phyloP scores from a whole-genome alignment of 2,888 invertebrate species.

The Agrochola circellaris region DNA sequence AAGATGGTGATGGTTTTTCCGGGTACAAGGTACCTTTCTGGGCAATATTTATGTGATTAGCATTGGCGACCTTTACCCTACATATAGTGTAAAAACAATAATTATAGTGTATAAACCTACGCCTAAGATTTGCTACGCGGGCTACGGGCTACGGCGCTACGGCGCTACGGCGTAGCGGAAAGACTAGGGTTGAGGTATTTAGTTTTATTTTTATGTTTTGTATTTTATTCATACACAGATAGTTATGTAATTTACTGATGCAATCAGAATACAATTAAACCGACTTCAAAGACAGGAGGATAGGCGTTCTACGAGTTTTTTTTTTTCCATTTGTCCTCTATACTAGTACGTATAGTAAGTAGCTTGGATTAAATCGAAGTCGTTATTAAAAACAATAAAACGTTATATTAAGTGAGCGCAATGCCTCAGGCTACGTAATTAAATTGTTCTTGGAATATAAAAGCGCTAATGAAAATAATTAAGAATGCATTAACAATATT shows the following conservation, averaged over 20 bases:
- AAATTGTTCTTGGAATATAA: conserved; percentile 17
- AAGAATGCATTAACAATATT: conserved; percentile 10
- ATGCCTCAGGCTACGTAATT: neutral
- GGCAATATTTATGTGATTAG: neutral
- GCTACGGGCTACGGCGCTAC: conserved; percentile 11
- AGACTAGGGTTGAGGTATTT: neutral
- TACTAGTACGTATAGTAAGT: neutral
- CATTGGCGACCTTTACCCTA: neutral
- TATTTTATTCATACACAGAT: neutral
- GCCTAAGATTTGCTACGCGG: conserved; percentile 5
- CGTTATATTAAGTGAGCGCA: neutral
- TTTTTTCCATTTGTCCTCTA: neutral
- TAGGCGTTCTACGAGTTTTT: no score
- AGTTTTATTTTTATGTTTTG: neutral
- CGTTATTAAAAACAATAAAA: neutral
- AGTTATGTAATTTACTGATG: neutral
- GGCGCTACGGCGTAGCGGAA: conserved; percentile 27
- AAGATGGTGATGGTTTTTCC: neutral
- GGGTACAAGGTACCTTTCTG: no score
- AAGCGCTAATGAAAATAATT: neutral
- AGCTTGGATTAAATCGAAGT: neutral
- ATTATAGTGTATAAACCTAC: no score
- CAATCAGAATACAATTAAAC: neutral
- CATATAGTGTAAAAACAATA: neutral
- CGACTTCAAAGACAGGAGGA: neutral